These are phyloP conservation scores for Tryphoninae sp. DNA, from an alignment of 2,888 invertebrate genomes.

Conservation along the genomic window DNA sequence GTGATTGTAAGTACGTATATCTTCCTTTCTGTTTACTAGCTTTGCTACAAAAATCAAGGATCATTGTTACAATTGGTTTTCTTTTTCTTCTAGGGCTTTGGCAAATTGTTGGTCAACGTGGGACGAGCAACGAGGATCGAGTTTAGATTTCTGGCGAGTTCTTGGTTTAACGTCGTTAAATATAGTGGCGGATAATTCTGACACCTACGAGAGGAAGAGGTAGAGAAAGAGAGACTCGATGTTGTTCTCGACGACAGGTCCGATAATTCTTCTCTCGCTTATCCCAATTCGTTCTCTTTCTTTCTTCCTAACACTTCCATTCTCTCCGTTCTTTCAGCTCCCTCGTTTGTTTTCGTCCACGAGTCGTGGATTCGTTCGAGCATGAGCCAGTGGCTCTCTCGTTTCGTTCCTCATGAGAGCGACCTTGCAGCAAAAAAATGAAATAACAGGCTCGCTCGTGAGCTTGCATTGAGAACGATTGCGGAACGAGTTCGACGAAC, in stretches of 20 bases:
- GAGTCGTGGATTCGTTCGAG: background rate
- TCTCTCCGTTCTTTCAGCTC: conserved; percentile 39
- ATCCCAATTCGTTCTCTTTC: background rate
- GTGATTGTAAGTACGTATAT: background rate
- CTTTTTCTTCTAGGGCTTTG: too few relatives aligned
- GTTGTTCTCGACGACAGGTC: too few relatives aligned
- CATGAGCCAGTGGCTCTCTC: conserved; percentile 45
- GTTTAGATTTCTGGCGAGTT: too few relatives aligned
- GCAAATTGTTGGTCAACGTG: too few relatives aligned
- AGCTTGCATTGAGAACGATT: conserved; percentile 39
- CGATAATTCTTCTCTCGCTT: too few relatives aligned
- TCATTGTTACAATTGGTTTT: too few relatives aligned
- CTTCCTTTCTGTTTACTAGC: background rate
- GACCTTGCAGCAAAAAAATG: conserved; percentile 52
- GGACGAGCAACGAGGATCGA: too few relatives aligned
- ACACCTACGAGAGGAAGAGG: too few relatives aligned
- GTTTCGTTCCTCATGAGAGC: conserved; percentile 20
- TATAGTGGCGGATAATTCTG: too few relatives aligned
- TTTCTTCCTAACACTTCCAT: conserved; percentile 15
- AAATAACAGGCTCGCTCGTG: conserved; percentile 18
- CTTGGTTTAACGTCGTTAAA: too few relatives aligned
- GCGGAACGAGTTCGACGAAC: background rate
- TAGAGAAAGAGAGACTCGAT: too few relatives aligned
- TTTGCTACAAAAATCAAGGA: too few relatives aligned
- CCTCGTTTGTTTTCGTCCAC: conserved; percentile 56